phyloP scores from a whole-genome alignment of 2,888 invertebrate genomes.

The Ferdinandea cuprea region DNA sequence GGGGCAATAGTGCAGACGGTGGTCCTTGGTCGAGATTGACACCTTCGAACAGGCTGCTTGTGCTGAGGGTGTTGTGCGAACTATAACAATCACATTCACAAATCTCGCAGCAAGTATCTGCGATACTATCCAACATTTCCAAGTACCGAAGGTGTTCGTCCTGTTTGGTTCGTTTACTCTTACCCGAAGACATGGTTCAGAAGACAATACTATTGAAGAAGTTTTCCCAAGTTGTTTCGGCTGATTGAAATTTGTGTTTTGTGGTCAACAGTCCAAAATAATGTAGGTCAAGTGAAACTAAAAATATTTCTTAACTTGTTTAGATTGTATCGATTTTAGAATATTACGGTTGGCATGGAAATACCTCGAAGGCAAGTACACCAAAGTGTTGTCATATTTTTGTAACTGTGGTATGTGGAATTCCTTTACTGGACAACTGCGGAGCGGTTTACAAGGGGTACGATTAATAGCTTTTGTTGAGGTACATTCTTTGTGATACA shows the following conservation, averaged over 20 bases:
- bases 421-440: not conserved
- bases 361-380: conserved; percentile 27
- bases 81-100: conserved; percentile 82
- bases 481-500: no score
- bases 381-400: not conserved
- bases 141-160: conserved; percentile 79
- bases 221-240: not conserved
- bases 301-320: conserved; percentile 61
- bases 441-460: no score
- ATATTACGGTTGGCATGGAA: conserved; percentile 36
- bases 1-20: conserved; percentile 53
- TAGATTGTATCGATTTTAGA: conserved; percentile 57
- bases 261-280: conserved; percentile 19
- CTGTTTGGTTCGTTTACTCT: conserved; percentile 39
- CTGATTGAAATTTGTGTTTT: conserved; percentile 13
- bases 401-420: not conserved
- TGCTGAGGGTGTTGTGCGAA: conserved; percentile 78
- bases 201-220: not conserved
- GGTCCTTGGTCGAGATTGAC: conserved; percentile 30
- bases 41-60: conserved; percentile 1
- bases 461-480: no score
- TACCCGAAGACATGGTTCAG: conserved; percentile 30
- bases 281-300: conserved; percentile 64
- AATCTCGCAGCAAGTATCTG: conserved; percentile 81
- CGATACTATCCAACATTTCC: conserved; percentile 77